These are phyloP conservation scores for Lophura nycthemera DNA, from an alignment of 2,113 vertebrate species.

Conservation along the genomic window DNA sequence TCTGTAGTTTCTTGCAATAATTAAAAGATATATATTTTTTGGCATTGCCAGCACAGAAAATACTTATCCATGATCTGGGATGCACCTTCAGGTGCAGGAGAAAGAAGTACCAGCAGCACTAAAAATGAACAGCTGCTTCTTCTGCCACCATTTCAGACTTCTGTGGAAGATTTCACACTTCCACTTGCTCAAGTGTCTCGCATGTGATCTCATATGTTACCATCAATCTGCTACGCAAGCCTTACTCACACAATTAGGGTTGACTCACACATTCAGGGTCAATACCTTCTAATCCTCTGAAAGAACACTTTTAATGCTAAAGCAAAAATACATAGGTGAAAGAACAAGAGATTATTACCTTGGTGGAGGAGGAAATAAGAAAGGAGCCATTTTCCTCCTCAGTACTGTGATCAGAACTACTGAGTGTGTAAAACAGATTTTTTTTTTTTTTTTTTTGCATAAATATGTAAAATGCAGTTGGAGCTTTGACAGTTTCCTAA, in stretches of 20 bases:
- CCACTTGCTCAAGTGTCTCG: neutral
- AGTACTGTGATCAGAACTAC: neutral
- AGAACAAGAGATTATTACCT: neutral
- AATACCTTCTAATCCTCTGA: neutral
- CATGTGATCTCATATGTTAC: neutral
- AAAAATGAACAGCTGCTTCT: slow-evolving; percentile 1
- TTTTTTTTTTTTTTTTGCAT: neutral
- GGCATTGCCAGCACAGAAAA: neutral
- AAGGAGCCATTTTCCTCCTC: neutral
- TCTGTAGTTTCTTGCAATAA: neutral
- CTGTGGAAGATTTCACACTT: neutral
- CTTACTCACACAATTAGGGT: neutral
- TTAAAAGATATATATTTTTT: neutral
- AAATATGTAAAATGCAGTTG: neutral
- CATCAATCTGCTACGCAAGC: neutral
- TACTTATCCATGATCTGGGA: neutral
- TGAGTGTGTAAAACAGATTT: fast-evolving
- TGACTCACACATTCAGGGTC: too few relatives aligned
- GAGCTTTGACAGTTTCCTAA: neutral
- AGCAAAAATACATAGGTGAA: neutral
- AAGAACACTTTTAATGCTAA: neutral
- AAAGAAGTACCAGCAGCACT: neutral
- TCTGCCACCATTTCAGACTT: neutral
- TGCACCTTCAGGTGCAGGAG: neutral
- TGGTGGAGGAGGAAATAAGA: neutral